Base-by-base conservation (phyloP, 2,888 invertebrate genomes). In the Nomada fabriciana region DNA sequence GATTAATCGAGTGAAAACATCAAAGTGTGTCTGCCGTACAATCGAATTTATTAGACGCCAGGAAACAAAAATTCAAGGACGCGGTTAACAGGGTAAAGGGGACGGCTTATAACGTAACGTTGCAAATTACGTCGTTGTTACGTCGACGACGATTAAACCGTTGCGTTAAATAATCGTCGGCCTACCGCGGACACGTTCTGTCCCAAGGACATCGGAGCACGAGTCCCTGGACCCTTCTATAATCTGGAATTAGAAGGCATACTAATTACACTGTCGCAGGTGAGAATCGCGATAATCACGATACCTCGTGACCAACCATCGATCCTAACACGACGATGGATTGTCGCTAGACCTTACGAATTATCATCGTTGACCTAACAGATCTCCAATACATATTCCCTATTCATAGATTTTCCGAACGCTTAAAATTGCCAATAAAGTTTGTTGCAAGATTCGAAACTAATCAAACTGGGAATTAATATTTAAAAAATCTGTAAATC, bases 121-220 rank as follows among this genome's bases (percentile, higher is more conserved):
- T 68, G 84, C 73, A 80, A 88, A 88, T 87, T 89, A 86, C 77
- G 79, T 76, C 20, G 81, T 69, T 81, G 87, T 89, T 88, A 87
- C 82, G 86, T 86, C 76, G 82, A 13, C 82, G 72, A 71, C 73
- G 86, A 87, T 88, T 86, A 85, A 78, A 80, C 80, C 78, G 85
- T 83, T 80, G 80, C 69, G 86, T 89, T 86, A 85, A 88, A 89
- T 85, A 87, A 89, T 86, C 78, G 79, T 25, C 82, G 67, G 68
- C 57, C 72, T 60, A 47, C 64, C 69, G 42, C 61, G 73, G 71
- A 71, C 81, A 80, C 67, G 78, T 43, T 70, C 42, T 25, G 11
- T 42, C 63, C 65, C 86, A 88, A 88, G 87, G 88, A 73, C 55
- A 52, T 67, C 18, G 69, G 63, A 77, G 64, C 80, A 63, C 65